Percentiles rank a stretch among this genome's conserved stretches.
Evolutionary conservation across 2,888 invertebrate genomes (phyloP).

Genomic region (Pseudococcus jackbeardsleyi): DNA sequence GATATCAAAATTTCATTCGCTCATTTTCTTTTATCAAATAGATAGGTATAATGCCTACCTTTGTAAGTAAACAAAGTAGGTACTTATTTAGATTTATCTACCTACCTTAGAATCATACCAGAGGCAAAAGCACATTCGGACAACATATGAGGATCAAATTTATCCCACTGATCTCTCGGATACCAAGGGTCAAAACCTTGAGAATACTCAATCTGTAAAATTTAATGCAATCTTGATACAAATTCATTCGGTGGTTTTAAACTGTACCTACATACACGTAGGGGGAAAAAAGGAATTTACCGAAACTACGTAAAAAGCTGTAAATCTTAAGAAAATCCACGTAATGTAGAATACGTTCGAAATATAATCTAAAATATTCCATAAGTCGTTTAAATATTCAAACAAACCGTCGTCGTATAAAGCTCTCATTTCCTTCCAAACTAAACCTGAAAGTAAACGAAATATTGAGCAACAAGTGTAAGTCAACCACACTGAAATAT

Average conservation of each 20-base stretch:
- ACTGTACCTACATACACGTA: background rate
- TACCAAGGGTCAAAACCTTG: constrained; percentile 84
- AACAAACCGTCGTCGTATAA: constrained; percentile 91
- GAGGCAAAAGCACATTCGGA: constrained; percentile 96
- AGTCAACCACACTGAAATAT: no score
- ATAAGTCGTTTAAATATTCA: constrained; percentile 94
- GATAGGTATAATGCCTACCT: no score
- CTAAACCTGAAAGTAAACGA: constrained; percentile 78
- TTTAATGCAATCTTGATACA: background rate
- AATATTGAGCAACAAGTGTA: background rate
- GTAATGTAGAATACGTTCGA: constrained; percentile 96
- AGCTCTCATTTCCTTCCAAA: constrained; percentile 93
- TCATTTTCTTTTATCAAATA: no score
- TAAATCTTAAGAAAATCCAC: constrained; percentile 89
- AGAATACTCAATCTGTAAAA: constrained; percentile 77
- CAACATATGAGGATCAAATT: constrained; percentile 94
- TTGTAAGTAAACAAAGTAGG: no score
- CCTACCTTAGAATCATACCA: constrained; percentile 90
- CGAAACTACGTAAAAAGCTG: constrained; percentile 90
- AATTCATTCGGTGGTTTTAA: background rate
- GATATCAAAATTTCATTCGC: no score
- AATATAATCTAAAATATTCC: constrained; percentile 98
- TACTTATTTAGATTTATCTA: background rate
- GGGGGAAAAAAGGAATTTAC: constrained; percentile 73
- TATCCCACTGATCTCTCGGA: constrained; percentile 92